A percentile compares a stretch with the other conserved stretches of the same genome.
Evolutionary conservation across 2,888 invertebrate species (phyloP).

Genomic region (Azorinus chamasolen): DNA sequence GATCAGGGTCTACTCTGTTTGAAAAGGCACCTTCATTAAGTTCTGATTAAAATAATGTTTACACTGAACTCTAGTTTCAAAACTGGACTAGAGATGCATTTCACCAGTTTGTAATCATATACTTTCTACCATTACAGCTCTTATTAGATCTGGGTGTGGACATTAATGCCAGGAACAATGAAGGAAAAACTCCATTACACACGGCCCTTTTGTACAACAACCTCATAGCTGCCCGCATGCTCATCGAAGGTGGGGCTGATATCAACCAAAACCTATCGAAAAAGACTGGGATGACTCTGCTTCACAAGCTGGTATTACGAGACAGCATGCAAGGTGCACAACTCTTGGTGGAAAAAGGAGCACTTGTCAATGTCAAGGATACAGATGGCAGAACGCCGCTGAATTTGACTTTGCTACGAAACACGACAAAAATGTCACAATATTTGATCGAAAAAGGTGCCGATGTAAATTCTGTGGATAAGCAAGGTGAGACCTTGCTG

Average conservation of each 20-base stretch:
- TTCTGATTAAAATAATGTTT: too few species aligned
- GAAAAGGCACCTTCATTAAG: too few species aligned
- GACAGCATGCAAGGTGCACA: constrained; percentile 69
- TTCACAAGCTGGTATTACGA: constrained; percentile 76
- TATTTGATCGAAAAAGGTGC: constrained; percentile 71
- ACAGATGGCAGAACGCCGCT: constrained; percentile 71
- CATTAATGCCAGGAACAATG: constrained; percentile 76
- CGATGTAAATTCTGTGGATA: constrained; percentile 72
- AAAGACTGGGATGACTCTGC: constrained; percentile 70
- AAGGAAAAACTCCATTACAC: constrained; percentile 73
- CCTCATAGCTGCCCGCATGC: constrained; percentile 67
- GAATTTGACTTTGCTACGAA: constrained; percentile 74
- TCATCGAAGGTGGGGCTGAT: constrained; percentile 77
- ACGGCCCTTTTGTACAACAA: constrained; percentile 74
- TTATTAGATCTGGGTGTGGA: constrained; percentile 75
- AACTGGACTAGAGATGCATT: too few species aligned
- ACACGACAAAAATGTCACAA: constrained; percentile 68
- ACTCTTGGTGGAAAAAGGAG: constrained; percentile 73
- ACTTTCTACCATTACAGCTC: constrained; percentile 42
- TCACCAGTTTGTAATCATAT: background rate
- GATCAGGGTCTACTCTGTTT: too few species aligned
- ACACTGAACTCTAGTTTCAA: too few species aligned
- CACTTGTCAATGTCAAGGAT: constrained; percentile 71
- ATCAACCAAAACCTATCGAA: constrained; percentile 74
- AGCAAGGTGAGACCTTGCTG: constrained; percentile 64